Conservation (phyloP, 2,888 invertebrate genomes). For the Macaria notata region DNA sequence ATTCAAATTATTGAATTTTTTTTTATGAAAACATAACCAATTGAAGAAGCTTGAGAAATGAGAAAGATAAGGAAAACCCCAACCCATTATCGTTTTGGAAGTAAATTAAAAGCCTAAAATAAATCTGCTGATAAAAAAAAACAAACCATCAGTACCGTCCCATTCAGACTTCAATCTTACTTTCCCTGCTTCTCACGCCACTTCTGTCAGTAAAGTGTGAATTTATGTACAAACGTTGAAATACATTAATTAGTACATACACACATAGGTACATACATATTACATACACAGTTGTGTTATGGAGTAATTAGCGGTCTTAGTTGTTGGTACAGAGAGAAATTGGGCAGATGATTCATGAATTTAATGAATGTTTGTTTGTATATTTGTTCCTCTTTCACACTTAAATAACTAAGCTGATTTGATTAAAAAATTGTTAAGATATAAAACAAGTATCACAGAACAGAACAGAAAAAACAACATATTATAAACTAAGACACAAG, state of each 20-base stretch:
- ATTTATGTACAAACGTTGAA: constrained; percentile 19
- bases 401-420: too few species aligned
- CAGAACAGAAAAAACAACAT: too few species aligned
- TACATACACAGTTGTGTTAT: not conserved
- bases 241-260: constrained; percentile 16
- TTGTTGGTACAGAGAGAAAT: not conserved
- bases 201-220: constrained; percentile 14
- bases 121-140: not conserved
- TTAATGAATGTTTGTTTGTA: not conserved
- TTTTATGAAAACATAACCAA: too few species aligned
- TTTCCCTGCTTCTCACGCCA: constrained; percentile 20
- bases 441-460: too few species aligned
- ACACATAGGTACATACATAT: too few species aligned
- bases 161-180: constrained; percentile 2
- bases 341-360: not conserved
- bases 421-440: too few species aligned
- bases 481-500: too few species aligned
- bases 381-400: too few species aligned
- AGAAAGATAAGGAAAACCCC: too few species aligned
- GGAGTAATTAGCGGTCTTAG: constrained; percentile 7
- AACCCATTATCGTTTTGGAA: too few species aligned
- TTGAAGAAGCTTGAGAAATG: too few species aligned
- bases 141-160: not conserved
- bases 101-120: not conserved
- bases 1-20: too few species aligned